Evolutionary conservation across 2,113 vertebrate genomes (phyloP), one percentile per base, ranked within the genome.

Genomic region (Archocentrus centrarchus): DNA sequence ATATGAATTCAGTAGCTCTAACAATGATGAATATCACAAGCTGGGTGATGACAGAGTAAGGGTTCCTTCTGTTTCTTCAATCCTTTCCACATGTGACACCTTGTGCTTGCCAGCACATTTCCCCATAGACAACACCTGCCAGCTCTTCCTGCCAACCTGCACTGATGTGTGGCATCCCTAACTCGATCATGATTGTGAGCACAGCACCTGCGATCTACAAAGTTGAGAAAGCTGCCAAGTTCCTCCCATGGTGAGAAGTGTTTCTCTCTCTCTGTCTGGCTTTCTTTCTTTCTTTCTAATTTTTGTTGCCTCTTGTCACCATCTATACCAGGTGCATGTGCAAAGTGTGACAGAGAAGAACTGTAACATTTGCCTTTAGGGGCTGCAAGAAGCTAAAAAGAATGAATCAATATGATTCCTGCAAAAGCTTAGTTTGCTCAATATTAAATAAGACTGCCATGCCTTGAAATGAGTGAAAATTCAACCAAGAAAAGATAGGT

Each of bases 131-230:
- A 75, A 82, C 91, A 88, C 83, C 88, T 90, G 89, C 80, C 89
- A 89, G 62, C 86, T 81, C 66, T 7, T 79, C n/a, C 82, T 81
- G 83, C 89, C 86, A 80, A 73, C 37, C 58, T 18, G 50, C 57
- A 58, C 81, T 85, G 89, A 88, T 87, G 86, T 89, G 84, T 83
- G 84, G 70, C 83, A 68, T 86, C 77, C 83, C 79, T 81, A 81
- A 83, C 91, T 87, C 79, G 14, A 91, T 92, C 86, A 79, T 57
- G 37, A 84, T 88, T 60, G 32, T 47, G 68, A 88, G 64, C 68
- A 79, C 84, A 79, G 82, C 88, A 91, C 86, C 90, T 94, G 89
- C 58, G 15, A 89, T 87, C 88, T 83, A 78, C 62, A 88, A 84
- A 86, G 75, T 57, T 76, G 37, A 30, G 76, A 44, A 80, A 76